These are phyloP conservation scores for Trinorchestia longiramus DNA, from an alignment of 1,140 invertebrate genomes.

Conservation along the genomic window DNA sequence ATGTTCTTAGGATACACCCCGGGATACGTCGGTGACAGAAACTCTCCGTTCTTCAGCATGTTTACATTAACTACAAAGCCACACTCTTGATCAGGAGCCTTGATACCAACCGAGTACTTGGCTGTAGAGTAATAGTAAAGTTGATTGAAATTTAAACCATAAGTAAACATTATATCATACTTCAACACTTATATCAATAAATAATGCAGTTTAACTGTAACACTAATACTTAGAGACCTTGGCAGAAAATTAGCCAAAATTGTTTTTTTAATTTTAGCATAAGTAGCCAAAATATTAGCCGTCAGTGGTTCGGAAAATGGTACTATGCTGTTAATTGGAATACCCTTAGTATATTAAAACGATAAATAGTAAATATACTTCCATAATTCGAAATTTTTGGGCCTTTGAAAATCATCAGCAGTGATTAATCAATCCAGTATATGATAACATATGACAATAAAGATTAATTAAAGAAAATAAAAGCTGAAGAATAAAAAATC, in stretches of 20 bases:
- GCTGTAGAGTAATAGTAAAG: constrained; percentile 70
- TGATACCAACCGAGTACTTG: constrained; percentile 89
- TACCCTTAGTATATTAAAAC: neutral
- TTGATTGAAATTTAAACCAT: neutral
- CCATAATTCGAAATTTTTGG: neutral
- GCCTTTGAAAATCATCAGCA: neutral
- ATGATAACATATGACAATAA: neutral
- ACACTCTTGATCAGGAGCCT: constrained; percentile 78
- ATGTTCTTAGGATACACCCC: constrained; percentile 98
- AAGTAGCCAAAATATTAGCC: neutral
- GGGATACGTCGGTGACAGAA: constrained; percentile 97
- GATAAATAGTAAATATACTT: neutral
- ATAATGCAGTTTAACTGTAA: neutral
- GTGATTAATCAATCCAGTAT: neutral
- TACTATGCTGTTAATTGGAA: neutral
- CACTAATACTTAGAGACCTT: neutral
- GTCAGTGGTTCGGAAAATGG: neutral
- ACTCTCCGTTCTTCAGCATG: constrained; percentile 84
- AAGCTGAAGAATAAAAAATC: neutral
- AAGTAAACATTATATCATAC: too few relatives aligned
- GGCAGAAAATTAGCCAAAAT: neutral
- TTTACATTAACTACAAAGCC: constrained; percentile 84
- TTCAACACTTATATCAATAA: neutral
- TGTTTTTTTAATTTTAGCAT: neutral
- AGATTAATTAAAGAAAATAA: neutral